phyloP scores from a whole-genome alignment of 1,140 invertebrate genomes.

The Pentalonia nigronervosa region DNA sequence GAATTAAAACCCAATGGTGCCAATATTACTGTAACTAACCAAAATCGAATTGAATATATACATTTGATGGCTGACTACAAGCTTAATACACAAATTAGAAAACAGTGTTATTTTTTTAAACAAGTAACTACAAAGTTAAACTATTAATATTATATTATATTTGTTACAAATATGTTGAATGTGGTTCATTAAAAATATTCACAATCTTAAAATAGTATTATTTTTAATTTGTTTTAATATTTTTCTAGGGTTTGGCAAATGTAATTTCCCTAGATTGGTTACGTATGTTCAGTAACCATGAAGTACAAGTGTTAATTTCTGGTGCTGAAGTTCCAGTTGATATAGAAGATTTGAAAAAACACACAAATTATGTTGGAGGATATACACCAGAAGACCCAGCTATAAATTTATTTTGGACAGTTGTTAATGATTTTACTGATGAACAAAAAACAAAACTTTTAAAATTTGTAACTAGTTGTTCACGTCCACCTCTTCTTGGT shows the following conservation, averaged over 20 bases:
- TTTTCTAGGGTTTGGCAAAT: conserved; percentile 76
- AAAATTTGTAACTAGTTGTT: conserved; percentile 97
- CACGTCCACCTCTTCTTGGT: conserved; percentile 92
- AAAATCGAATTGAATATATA: conserved; percentile 96
- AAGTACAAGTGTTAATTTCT: conserved; percentile 92
- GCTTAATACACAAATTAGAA: conserved; percentile 88
- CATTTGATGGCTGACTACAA: conserved; percentile 96
- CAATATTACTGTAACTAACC: conserved; percentile 87
- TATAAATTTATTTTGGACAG: conserved; percentile 83
- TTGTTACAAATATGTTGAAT: background rate
- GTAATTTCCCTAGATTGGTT: conserved; percentile 91
- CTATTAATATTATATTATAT: background rate
- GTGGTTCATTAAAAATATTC: background rate
- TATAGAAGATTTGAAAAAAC: conserved; percentile 82
- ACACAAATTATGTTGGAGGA: conserved; percentile 86
- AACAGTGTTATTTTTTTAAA: conserved; percentile 86
- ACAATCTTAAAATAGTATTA: background rate
- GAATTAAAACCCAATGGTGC: conserved; percentile 90
- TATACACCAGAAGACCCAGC: conserved; percentile 82
- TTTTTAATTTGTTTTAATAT: background rate
- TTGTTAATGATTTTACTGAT: conserved; percentile 84
- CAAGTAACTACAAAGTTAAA: conserved; percentile 64
- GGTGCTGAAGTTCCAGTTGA: conserved; percentile 93
- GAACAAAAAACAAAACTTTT: conserved; percentile 84
- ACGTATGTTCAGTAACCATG: conserved; percentile 93